These are phyloP conservation scores for Pseudococcus jackbeardsleyi DNA, from an alignment of 2,888 invertebrate genomes.

Conservation along the genomic window DNA sequence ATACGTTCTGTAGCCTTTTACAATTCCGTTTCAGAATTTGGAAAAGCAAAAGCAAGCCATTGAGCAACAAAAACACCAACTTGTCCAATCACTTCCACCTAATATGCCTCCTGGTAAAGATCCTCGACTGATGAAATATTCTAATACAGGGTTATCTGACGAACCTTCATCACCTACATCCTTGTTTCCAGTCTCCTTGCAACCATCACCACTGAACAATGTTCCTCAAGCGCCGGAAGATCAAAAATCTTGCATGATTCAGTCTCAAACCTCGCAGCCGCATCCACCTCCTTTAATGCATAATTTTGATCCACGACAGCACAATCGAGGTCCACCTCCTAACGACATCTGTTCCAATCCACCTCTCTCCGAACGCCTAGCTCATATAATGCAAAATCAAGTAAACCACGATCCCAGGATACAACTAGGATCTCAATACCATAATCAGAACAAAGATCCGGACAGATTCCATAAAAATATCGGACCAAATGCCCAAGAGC, in stretches of 20 bases:
- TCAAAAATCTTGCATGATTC: slow-evolving; percentile 5
- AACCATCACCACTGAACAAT: slow-evolving; percentile 54
- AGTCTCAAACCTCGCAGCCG: neutral
- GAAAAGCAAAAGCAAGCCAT: slow-evolving; percentile 83
- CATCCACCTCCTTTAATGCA: slow-evolving; percentile 57
- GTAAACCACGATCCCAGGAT: slow-evolving; percentile 55
- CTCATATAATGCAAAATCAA: slow-evolving; percentile 49
- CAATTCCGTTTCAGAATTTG: slow-evolving; percentile 67
- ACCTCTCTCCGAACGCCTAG: slow-evolving; percentile 48
- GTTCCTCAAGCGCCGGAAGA: slow-evolving; percentile 6
- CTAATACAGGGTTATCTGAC: neutral
- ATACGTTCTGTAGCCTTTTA: slow-evolving; percentile 28
- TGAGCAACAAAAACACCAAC: slow-evolving; percentile 72
- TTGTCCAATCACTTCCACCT: slow-evolving; percentile 66
- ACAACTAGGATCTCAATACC: slow-evolving; percentile 12
- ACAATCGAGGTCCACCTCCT: slow-evolving; percentile 24
- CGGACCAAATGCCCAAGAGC: slow-evolving; percentile 48
- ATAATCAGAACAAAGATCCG: slow-evolving; percentile 57
- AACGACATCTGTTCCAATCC: neutral
- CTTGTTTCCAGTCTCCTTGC: slow-evolving; percentile 47
- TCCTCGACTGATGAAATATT: neutral
- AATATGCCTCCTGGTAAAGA: slow-evolving; percentile 68
- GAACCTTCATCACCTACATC: neutral
- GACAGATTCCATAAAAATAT: slow-evolving; percentile 42
- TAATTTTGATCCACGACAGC: slow-evolving; percentile 54